A percentile compares a stretch with the other conserved stretches of the same genome.
Evolutionary conservation across 2,113 vertebrate species (phyloP).

Genomic region (Pardalotus punctatus): DNA sequence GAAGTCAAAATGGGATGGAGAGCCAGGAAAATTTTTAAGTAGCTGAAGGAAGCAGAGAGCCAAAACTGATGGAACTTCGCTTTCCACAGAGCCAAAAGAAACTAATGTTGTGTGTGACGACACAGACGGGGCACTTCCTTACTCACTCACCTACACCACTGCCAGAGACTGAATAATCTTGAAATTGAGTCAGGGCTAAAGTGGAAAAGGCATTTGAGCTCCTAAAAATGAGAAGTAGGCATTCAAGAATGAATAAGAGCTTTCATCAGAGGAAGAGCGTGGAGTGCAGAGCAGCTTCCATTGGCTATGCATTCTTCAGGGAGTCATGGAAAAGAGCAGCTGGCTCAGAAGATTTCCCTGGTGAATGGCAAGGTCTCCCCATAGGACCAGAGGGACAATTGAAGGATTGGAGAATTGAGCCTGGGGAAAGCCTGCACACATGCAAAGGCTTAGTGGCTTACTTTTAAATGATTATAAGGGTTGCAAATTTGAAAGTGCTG

Average conservation of each 20-base stretch:
- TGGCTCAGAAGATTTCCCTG: neutral
- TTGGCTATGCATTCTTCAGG: neutral
- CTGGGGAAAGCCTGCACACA: neutral
- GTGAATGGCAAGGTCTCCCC: neutral
- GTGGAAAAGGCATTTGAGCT: conserved; percentile 25
- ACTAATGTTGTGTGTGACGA: neutral
- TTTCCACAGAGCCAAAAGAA: neutral
- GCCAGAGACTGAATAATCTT: conserved; percentile 4
- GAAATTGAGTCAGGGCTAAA: neutral
- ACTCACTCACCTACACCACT: neutral
- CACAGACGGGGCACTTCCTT: neutral
- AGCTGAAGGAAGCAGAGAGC: neutral
- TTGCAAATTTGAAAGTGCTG: neutral
- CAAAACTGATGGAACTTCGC: neutral
- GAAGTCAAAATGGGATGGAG: neutral
- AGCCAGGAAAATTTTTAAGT: conserved; percentile 28
- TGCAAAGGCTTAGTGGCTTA: neutral
- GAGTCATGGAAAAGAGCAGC: neutral
- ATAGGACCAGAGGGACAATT: neutral
- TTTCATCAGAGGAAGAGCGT: neutral
- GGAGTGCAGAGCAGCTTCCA: neutral
- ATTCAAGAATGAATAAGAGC: neutral
- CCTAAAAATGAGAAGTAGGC: conserved; percentile 20
- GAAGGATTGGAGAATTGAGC: neutral
- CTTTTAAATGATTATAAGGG: neutral